Evolutionary conservation across 2,888 invertebrate genomes (phyloP).

Genomic region (Harmothoe impar): DNA sequence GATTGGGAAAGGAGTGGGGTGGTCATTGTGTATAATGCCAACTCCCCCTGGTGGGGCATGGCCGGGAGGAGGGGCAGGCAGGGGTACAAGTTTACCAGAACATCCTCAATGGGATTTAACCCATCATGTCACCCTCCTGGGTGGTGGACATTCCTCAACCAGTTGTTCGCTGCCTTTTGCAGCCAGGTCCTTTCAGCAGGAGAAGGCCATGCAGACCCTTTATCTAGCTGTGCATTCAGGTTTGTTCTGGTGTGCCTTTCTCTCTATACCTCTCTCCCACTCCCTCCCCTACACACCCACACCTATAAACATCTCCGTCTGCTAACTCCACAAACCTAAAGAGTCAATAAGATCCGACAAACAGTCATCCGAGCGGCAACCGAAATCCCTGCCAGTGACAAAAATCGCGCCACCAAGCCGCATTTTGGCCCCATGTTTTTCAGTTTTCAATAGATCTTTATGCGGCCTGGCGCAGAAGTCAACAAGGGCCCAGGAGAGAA

Average conservation of each 20-base stretch:
- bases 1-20: not conserved
- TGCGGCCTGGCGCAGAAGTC: slow-evolving; percentile 15
- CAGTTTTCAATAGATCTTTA: slow-evolving; percentile 42
- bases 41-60: not conserved
- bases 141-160: not conserved
- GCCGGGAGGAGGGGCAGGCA: not conserved
- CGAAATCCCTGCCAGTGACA: slow-evolving; percentile 39
- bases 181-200: not conserved
- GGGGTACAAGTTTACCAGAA: not conserved
- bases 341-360: slow-evolving; percentile 40
- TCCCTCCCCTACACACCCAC: not conserved
- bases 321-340: slow-evolving; percentile 36
- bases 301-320: not conserved
- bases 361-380: slow-evolving; percentile 55
- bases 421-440: slow-evolving; percentile 25
- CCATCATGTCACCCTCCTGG: not conserved
- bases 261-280: not conserved
- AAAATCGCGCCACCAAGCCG: slow-evolving; percentile 39
- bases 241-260: not conserved
- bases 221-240: slow-evolving; percentile 4
- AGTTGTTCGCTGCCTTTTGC: not conserved
- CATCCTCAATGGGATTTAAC: not conserved
- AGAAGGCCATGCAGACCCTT: not conserved
- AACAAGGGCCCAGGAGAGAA: slow-evolving; percentile 28
- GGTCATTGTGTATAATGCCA: not conserved